phyloP scores from a whole-genome alignment of 2,888 invertebrate species.

The Gibbula magus region DNA sequence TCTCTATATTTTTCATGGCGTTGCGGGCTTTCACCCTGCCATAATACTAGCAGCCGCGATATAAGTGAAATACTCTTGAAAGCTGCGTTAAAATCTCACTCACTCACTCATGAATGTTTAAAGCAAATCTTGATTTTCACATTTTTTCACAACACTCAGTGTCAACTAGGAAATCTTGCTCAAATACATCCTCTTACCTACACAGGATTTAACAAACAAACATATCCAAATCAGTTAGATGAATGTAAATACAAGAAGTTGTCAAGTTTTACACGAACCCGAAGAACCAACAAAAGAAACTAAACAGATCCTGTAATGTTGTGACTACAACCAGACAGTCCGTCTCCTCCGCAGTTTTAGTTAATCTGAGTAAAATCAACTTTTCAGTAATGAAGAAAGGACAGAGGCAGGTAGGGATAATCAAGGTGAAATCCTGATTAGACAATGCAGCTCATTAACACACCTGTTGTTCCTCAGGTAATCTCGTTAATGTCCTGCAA shows the following conservation, averaged over 20 bases:
- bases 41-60: too few species aligned
- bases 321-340: background rate
- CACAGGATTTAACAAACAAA: too few species aligned
- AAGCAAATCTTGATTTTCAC: too few species aligned
- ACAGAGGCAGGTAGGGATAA: background rate
- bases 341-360: background rate
- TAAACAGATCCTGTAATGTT: slow-evolving; percentile 7
- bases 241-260: background rate
- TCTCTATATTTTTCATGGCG: too few species aligned
- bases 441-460: background rate
- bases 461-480: background rate
- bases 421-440: background rate
- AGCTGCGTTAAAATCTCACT: too few species aligned
- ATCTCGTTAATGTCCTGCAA: background rate
- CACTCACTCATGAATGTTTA: too few species aligned
- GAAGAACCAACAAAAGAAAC: background rate
- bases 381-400: background rate
- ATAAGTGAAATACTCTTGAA: too few species aligned
- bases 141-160: too few species aligned
- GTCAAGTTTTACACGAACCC: background rate
- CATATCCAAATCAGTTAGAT: too few species aligned
- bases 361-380: background rate
- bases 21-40: too few species aligned
- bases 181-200: too few species aligned
- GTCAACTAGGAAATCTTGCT: too few species aligned